Percentiles rank a stretch among this genome's conserved stretches.
phyloP scores from a whole-genome alignment of 2,113 vertebrate species.

The Sclerurus mexicanus region DNA sequence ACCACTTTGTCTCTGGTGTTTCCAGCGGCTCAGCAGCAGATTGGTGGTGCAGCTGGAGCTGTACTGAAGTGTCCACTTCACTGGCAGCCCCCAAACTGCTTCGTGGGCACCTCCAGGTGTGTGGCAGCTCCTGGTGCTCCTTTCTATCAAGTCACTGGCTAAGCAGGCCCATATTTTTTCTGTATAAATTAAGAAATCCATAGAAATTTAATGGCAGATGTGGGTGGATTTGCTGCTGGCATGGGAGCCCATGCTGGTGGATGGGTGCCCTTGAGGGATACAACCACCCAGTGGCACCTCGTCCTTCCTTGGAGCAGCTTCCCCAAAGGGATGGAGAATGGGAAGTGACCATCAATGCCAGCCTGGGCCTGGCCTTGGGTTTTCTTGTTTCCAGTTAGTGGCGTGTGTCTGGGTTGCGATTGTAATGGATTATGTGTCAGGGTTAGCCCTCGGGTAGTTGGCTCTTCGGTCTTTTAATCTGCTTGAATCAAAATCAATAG shows the following conservation, averaged over 20 bases:
- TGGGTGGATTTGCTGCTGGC: neutral
- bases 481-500: conserved; percentile 8
- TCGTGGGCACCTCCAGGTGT: neutral
- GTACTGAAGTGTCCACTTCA: rapidly evolving
- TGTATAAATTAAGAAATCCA: neutral
- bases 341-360: neutral
- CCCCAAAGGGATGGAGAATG: neutral
- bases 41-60: neutral
- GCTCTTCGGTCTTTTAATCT: conserved; percentile 23
- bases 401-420: neutral
- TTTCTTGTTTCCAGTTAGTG: neutral
- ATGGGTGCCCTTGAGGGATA: neutral
- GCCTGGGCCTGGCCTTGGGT: neutral
- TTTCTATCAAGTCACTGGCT: neutral
- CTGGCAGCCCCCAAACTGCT: neutral
- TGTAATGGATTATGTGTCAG: conserved; percentile 9
- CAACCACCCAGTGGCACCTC: neutral
- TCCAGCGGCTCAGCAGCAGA: neutral
- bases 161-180: neutral
- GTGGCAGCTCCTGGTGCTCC: neutral
- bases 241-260: neutral
- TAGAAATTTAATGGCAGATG: neutral
- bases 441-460: conserved; percentile 16
- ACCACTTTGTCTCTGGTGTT: neutral
- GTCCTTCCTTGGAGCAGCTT: neutral